These are phyloP conservation scores for Centropyge bicolor DNA, from an alignment of 2,797 vertebrate genomes.

Conservation along the genomic window DNA sequence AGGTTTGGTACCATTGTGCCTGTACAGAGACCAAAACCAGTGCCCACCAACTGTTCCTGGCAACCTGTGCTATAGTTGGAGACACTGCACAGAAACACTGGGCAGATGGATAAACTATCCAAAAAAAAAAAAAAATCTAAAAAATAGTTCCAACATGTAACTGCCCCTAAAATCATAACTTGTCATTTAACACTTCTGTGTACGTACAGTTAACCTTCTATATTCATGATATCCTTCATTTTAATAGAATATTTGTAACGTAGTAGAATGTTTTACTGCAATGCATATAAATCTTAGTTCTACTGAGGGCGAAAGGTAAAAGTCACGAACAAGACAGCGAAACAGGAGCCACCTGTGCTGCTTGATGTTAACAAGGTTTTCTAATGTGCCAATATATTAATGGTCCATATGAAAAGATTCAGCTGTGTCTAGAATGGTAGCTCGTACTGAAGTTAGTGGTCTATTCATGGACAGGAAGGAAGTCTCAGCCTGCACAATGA, in stretches of 20 bases:
- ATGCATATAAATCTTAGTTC: background rate
- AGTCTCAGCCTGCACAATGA: slow-evolving; percentile 19
- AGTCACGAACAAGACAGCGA: background rate
- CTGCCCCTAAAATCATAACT: background rate
- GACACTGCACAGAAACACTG: no score
- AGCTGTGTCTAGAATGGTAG: slow-evolving; percentile 9
- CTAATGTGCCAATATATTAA: background rate
- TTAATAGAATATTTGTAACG: background rate
- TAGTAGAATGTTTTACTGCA: background rate
- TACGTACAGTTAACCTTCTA: background rate
- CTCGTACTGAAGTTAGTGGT: background rate
- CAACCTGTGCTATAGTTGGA: background rate
- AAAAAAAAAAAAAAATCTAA: background rate
- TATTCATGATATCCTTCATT: no score
- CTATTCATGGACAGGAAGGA: slow-evolving; percentile 33
- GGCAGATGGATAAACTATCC: background rate
- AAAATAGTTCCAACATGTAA: no score
- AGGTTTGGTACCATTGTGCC: background rate
- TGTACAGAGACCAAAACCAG: no score
- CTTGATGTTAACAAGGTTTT: background rate
- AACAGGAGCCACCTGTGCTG: background rate
- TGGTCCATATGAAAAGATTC: background rate
- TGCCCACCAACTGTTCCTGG: no score
- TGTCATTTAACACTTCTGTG: background rate
- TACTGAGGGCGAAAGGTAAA: no score